A percentile compares a stretch with the other conserved stretches of the same genome.
phyloP scores from a whole-genome alignment of 1,140 invertebrate genomes.

The Bombus terrestris region DNA sequence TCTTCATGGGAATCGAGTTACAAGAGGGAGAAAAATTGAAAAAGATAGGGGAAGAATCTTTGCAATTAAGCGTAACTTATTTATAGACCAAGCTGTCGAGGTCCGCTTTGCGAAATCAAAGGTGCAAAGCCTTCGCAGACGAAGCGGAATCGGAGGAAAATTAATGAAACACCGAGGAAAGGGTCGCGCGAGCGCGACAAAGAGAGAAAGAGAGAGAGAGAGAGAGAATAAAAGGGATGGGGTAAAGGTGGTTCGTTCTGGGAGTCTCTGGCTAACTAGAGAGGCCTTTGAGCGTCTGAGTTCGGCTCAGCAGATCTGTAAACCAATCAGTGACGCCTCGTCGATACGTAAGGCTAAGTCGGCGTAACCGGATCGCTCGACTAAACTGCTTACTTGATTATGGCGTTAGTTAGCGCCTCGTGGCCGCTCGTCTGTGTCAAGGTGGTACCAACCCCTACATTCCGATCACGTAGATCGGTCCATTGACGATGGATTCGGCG shows the following conservation, averaged over 20 bases:
- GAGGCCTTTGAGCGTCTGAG: conserved; percentile 67
- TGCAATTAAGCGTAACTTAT: conserved; percentile 41
- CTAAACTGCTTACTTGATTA: conserved; percentile 69
- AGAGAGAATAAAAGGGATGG: background rate
- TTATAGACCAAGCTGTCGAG: conserved; percentile 12
- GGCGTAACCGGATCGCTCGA: conserved; percentile 66
- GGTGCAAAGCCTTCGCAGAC: conserved; percentile 17
- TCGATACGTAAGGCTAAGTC: conserved; percentile 61
- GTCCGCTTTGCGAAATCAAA: conserved; percentile 37
- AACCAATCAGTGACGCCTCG: conserved; percentile 73
- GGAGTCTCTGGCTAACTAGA: conserved; percentile 60
- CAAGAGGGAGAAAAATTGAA: background rate
- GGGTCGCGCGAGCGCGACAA: background rate
- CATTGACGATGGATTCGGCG: background rate
- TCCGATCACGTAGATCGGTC: conserved; percentile 58
- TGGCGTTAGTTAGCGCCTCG: conserved; percentile 62
- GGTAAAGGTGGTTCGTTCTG: conserved; percentile 1
- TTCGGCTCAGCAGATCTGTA: conserved; percentile 69
- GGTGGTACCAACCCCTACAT: conserved; percentile 12
- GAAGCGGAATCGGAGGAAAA: conserved; percentile 49
- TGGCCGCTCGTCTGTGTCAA: conserved; percentile 40
- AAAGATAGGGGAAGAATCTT: background rate
- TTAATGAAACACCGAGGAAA: conserved; percentile 67
- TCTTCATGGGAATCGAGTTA: too few species aligned
- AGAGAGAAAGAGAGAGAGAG: background rate